phyloP scores from a whole-genome alignment of 1,140 invertebrate species.

The Trissolcus basalis region DNA sequence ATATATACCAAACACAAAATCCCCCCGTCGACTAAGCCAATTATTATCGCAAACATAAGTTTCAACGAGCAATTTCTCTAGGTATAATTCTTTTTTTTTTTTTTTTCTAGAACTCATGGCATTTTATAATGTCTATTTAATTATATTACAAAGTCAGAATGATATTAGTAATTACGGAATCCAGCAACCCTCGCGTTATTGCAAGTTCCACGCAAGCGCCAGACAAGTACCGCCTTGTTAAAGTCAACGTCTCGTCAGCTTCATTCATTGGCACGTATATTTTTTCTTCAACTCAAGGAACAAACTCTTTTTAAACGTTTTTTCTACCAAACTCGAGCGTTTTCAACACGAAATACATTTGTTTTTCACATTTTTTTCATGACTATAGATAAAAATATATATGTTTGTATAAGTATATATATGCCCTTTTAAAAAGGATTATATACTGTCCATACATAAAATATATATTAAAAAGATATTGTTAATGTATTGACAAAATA shows the following conservation, averaged over 20 bases:
- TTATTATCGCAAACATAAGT: conserved; percentile 26
- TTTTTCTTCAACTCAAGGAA: no score
- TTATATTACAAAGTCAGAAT: conserved; percentile 46
- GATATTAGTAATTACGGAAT: conserved; percentile 47
- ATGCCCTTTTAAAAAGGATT: no score
- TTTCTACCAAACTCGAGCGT: no score
- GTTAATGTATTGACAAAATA: no score
- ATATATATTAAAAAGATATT: no score
- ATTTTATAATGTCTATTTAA: conserved; percentile 54
- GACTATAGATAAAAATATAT: no score
- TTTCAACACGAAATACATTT: no score
- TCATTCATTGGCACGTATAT: conserved; percentile 25
- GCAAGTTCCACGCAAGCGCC: conserved; percentile 32
- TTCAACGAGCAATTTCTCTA: conserved; percentile 30
- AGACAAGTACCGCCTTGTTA: conserved; percentile 35
- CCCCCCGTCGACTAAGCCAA: conserved; percentile 21
- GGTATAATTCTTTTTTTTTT: conserved; percentile 33
- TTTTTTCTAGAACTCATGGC: conserved; percentile 40
- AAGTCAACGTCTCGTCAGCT: conserved; percentile 17
- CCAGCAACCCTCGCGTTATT: conserved; percentile 28
- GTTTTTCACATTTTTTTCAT: no score
- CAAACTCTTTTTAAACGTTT: conserved; percentile 10
- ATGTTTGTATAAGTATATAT: no score
- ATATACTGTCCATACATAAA: no score
- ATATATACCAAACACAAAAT: conserved; percentile 27